These are phyloP conservation scores for Bothrops jararaca DNA, from an alignment of 2,113 vertebrate genomes.

Conservation along the genomic window DNA sequence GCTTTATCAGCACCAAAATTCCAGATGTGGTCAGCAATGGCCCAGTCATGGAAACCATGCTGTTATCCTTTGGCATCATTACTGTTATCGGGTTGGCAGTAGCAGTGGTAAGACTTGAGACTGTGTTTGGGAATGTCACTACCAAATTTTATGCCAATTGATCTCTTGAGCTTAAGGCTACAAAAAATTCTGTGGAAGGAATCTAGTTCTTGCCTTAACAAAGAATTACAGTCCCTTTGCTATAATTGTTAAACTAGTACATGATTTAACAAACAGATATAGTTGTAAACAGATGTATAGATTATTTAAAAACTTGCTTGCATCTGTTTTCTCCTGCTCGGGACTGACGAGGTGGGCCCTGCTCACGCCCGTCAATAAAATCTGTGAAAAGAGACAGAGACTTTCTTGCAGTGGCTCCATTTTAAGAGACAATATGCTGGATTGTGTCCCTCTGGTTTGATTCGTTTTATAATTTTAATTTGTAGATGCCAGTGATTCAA, in stretches of 20 bases:
- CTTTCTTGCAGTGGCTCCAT: not conserved
- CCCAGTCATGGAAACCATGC: slow-evolving; percentile 81
- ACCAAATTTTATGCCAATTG: not conserved
- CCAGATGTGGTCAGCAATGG: slow-evolving; percentile 70
- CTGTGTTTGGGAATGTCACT: not conserved
- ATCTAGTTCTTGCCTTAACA: not conserved
- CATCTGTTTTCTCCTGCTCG: not conserved
- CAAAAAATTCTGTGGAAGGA: not conserved
- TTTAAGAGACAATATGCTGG: not conserved
- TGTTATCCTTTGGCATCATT: slow-evolving; percentile 92
- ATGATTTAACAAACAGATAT: not conserved
- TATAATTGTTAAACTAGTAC: not conserved
- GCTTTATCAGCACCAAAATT: slow-evolving; percentile 83
- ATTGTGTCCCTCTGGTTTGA: not conserved
- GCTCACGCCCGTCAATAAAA: not conserved
- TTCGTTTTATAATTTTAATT: not conserved
- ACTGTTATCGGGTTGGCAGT: slow-evolving; percentile 89
- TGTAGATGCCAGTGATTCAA: not conserved
- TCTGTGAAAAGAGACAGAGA: not conserved
- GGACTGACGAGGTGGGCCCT: not conserved
- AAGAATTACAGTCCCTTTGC: not conserved
- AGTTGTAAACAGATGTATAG: not conserved
- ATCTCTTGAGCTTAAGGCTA: not conserved
- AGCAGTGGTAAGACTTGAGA: slow-evolving; percentile 81
- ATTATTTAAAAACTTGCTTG: not conserved